A percentile compares a stretch with the other conserved stretches of the same genome.
Evolutionary conservation across 2,888 invertebrate species (phyloP).

Genomic region (Archips crataeganus): DNA sequence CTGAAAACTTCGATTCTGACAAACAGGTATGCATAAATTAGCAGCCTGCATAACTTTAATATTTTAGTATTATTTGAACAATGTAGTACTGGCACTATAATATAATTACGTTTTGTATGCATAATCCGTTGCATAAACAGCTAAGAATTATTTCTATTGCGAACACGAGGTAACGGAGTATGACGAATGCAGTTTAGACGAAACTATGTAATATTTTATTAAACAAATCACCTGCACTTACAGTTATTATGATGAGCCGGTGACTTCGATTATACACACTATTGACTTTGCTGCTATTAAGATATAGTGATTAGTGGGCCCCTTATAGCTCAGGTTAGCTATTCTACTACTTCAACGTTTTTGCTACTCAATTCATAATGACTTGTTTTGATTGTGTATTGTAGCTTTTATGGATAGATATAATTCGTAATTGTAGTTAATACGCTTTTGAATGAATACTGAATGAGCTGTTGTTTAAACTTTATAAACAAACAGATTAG

Average conservation of each 20-base stretch:
- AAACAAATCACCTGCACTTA: slow-evolving; percentile 5
- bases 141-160: slow-evolving; percentile 24
- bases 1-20: slow-evolving; percentile 4
- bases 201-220: slow-evolving; percentile 14
- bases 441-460: neutral
- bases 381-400: neutral
- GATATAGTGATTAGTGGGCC: neutral
- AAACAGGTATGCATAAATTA: neutral
- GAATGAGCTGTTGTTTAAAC: neutral
- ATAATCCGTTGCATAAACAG: slow-evolving; percentile 37
- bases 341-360: neutral
- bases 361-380: neutral
- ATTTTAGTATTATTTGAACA: neutral
- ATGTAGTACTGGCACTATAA: slow-evolving; percentile 1
- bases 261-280: neutral
- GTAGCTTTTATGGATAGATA: neutral
- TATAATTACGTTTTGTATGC: slow-evolving; percentile 21
- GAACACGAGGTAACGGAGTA: slow-evolving; percentile 10
- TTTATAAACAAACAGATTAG: neutral
- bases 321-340: neutral
- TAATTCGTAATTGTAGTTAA: neutral
- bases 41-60: neutral
- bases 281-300: neutral
- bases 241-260: slow-evolving; percentile 3
- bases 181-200: slow-evolving; percentile 25